Base-by-base conservation (phyloP, 1,140 invertebrate species). In the Drosophila subpulchrella region DNA sequence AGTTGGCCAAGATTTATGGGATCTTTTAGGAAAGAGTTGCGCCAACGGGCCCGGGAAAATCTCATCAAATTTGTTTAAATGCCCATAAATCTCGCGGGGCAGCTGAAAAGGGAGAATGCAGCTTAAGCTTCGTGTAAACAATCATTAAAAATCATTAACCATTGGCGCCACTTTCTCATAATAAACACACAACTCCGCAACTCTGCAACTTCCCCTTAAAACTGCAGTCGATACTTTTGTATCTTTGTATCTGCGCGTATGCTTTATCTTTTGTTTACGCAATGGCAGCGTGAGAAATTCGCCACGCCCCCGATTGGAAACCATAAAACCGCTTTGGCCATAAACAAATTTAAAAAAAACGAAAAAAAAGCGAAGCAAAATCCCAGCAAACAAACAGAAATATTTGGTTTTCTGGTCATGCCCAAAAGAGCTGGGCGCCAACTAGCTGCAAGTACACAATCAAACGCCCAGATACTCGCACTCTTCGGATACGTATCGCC, bases 61-160 rank as follows among this genome's bases (percentile, higher is more conserved):
- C 79, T 88, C 83, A 88, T 88, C 83, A 88, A 88, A 88, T 88
- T 88, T 88, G 85, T 88, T 88, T 83, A 83, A 89, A 88, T 88
- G 83, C 79, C 81, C 83, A 88, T 88, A 88, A 88, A 88, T 88
- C 83, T 88, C 50, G 44, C 13, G 70, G 54, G 81, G 73, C 83
- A 88, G 82, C 82, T 86, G 82, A 67, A 67, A 34, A 34, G 8
- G 32, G 46, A 42, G n/a, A 39, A 77, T 66, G 48, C 42, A 51
- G 74, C 61, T 71, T 59, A 75, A 73, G 56, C 74, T 66, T 74
- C 47, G 57, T 62, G 65, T 76, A 78, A 78, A 77, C 75, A 77
- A 71, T 67, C 83, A 83, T 75, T 75, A 86, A 83, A 81, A 82
- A 83, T 57, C 70, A 65, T 75, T 72, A 88, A 80, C 84, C 84